Base-by-base conservation (phyloP, 1,140 invertebrate genomes). In the Pygmarrhopalites habei region DNA sequence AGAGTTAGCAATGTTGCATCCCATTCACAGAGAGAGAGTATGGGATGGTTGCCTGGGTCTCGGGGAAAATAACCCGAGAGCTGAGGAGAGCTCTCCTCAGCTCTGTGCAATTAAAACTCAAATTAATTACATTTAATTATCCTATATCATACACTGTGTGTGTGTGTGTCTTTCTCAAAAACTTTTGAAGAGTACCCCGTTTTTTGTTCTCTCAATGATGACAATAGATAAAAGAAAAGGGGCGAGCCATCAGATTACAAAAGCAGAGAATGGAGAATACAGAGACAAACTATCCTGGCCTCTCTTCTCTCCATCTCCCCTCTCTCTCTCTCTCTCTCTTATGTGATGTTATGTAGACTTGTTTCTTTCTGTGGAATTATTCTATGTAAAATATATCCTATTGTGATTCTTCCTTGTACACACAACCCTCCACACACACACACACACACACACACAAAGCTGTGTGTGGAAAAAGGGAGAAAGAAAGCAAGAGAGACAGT, bases 71-170 rank as follows among this genome's bases (percentile, higher is more conserved):
- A 62, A 68, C 64, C 64, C 64, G 58, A 61, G 59, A 53, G 53
- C 25, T 52, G 58, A 53, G 39, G 55, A 62, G 51, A 58, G 64
- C 56, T 55, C n/a, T n/a, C n/a, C n/a, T n/a, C n/a, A n/a, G n/a
- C n/a, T n/a, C n/a, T n/a, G n/a, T 58, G 66, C 65, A 70, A 70
- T 70, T 70, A 70, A 70, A 66, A 70, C 62, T 59, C 58, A 62
- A 70, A 70, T 70, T 70, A 70, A 70, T 70, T 70, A 70, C 68
- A 66, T 66, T 70, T 70, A 70, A 70, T 70, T 70, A 67, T 70
- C 43, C 68, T 62, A 64, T 61, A 56, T 59, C 63, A 69, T 57
- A 66, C 61, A 65, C 58, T 55, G 49, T 59, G 30, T 58, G 53
- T 60, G 12, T 56, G 44, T 39, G 28, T 58, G 5, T 57, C 51